phyloP scores from a whole-genome alignment of 2,888 invertebrate species.

The Lasioglossum leucozonium region DNA sequence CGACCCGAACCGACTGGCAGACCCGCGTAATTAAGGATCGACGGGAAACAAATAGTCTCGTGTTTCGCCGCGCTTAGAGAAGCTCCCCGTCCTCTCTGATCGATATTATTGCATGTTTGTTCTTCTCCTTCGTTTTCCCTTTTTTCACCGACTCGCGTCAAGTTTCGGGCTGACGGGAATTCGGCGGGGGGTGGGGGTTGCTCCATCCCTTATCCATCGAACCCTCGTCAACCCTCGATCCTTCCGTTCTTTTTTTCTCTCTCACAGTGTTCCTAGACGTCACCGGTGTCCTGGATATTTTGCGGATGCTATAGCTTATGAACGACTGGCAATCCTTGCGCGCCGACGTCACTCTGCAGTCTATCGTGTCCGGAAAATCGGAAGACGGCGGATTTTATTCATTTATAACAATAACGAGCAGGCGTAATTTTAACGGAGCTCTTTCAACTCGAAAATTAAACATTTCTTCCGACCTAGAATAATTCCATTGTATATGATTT shows the following conservation, averaged over 20 bases:
- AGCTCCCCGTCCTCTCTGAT: conserved; percentile 15
- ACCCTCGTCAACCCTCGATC: conserved; percentile 35
- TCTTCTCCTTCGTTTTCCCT: not conserved
- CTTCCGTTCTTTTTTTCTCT: not conserved
- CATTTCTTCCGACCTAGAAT: too few species aligned
- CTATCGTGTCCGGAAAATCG: not conserved
- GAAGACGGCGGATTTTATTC: too few species aligned
- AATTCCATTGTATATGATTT: too few species aligned
- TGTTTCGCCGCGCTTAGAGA: not conserved
- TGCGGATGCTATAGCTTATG: not conserved
- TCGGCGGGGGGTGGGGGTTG: not conserved
- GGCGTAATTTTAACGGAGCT: too few species aligned
- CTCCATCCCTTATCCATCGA: conserved; percentile 4
- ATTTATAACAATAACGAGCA: too few species aligned
- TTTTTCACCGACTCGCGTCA: not conserved
- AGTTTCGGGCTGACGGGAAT: conserved; percentile 17
- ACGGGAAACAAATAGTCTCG: conserved; percentile 16
- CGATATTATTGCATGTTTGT: conserved; percentile 20
- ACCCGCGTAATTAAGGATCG: conserved; percentile 29
- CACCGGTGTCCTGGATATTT: not conserved
- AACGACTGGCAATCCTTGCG: not conserved
- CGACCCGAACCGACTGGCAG: conserved; percentile 1
- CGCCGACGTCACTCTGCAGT: not conserved
- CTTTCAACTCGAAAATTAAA: too few species aligned
- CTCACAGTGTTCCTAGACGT: conserved; percentile 14